Percentiles rank a stretch among this genome's conserved stretches.
Evolutionary conservation across 2,113 vertebrate genomes (phyloP).

Genomic region (Gymnobelideus leadbeateri): DNA sequence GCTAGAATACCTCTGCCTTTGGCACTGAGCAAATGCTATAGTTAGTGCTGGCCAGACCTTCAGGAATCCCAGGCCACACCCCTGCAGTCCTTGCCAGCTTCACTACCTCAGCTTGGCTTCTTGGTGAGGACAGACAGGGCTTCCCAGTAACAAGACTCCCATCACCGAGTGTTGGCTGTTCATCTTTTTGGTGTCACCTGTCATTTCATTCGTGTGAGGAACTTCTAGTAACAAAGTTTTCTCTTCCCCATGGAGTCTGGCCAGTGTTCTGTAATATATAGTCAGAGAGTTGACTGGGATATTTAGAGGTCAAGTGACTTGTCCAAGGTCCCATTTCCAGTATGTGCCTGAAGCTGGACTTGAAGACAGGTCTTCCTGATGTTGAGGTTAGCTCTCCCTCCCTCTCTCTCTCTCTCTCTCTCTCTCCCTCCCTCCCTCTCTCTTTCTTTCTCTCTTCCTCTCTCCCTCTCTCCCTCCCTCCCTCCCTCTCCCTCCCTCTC

Average conservation of each 20-base stretch:
- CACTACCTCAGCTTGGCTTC: not conserved
- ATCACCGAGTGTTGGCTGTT: not conserved
- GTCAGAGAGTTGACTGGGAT: not conserved
- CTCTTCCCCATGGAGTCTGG: not conserved
- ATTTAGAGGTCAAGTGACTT: not conserved
- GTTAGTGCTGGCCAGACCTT: not conserved
- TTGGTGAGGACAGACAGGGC: not conserved
- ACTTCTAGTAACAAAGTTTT: not conserved
- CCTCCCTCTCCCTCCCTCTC: too few relatives aligned
- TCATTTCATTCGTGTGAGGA: not conserved
- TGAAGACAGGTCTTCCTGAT: not conserved
- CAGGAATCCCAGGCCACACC: not conserved
- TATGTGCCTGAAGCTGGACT: not conserved
- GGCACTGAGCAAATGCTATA: not conserved
- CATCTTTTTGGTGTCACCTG: not conserved
- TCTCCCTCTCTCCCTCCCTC: too few relatives aligned
- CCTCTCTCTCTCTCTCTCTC: too few relatives aligned
- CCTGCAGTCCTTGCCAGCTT: not conserved
- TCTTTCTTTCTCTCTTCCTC: too few relatives aligned
- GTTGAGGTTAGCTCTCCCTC: not conserved
- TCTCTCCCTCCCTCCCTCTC: too few relatives aligned
- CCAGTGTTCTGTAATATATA: not conserved
- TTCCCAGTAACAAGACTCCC: not conserved
- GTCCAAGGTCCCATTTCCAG: not conserved
- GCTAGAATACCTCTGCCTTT: not conserved